Evolutionary conservation across 2,888 invertebrate genomes (phyloP), one percentile per base, ranked within the genome.

Genomic region (Eustalomyia histrio): DNA sequence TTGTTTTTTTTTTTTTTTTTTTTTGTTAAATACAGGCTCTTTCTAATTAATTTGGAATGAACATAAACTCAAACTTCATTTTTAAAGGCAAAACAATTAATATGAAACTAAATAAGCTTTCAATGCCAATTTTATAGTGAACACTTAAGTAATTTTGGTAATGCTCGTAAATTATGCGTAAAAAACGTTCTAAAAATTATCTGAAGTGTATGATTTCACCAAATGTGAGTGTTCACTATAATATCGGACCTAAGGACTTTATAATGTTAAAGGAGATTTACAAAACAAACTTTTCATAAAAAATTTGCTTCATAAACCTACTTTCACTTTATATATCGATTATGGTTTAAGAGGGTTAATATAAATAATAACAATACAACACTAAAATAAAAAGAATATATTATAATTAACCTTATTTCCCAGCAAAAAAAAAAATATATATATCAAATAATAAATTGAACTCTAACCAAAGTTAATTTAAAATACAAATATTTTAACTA

Each of bases 1-100:
- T 24, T 29, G 9, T 53, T 67, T 18, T 53, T 16, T 43, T 18
- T 74, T 52, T 24, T 29, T 5, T 53, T 67, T 18, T 53, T 16
- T 43, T 18, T 74, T 21, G 29, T 72, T 63, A 63, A 53, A 65
- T 75, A 74, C 75, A 71, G 69, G 43, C 69, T 21, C 64, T 39
- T 39, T 29, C 12, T 71, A 35, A 68, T 35, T 69, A 75, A 16
- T n/a, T 72, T 80, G 76, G 76, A 80, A 80, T 76, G 80, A 52
- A 79, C 50, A 33, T 29, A 60, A 69, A 68, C 52, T 64, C 14
- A 76, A 47, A 43, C 43, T 14, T 43, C 43, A 5, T 43, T 43
- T 43, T 43, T 6, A 43, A 14, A 43, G 43, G 29, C 16, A 29
- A 55, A 24, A n/a, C n/a, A n/a, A n/a, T n/a, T n/a, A n/a, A n/a